These are phyloP conservation scores for Smittia aterrima DNA, from an alignment of 2,888 invertebrate genomes.

Conservation along the genomic window DNA sequence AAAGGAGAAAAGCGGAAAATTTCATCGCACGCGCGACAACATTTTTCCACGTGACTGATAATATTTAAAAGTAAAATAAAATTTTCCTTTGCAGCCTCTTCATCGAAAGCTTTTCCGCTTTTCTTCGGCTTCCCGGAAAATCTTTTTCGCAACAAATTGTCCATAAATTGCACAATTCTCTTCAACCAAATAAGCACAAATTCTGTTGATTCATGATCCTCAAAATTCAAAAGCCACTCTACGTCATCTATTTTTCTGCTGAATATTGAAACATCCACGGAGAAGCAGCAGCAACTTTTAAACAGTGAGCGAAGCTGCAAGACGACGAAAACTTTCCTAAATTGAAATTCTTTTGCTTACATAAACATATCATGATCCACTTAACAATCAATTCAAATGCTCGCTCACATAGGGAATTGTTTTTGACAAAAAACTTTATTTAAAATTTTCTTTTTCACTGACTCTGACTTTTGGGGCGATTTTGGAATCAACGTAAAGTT, in stretches of 20 bases:
- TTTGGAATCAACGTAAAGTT: too few relatives aligned
- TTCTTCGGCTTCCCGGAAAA: too few relatives aligned
- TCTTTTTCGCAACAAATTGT: background rate
- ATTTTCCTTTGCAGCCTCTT: background rate
- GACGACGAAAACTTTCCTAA: conserved; percentile 1
- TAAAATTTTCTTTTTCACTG: conserved; percentile 24
- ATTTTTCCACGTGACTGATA: conserved; percentile 46
- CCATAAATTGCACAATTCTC: conserved; percentile 16
- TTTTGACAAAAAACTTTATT: conserved; percentile 24
- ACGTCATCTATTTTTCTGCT: conserved; percentile 28
- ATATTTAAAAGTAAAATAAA: conserved; percentile 42
- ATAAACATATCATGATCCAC: conserved; percentile 42
- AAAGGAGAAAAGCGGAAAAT: background rate
- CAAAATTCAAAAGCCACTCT: background rate
- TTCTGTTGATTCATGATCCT: conserved; percentile 13
- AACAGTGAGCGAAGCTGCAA: background rate
- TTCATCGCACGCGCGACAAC: conserved; percentile 46
- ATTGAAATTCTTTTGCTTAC: conserved; percentile 41
- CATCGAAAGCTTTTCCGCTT: background rate
- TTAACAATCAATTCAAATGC: conserved; percentile 37
- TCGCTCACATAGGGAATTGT: conserved; percentile 27
- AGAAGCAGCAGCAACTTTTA: background rate
- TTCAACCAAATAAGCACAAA: background rate
- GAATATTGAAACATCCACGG: conserved; percentile 30
- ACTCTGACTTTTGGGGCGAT: background rate